Percentiles rank a stretch among this genome's conserved stretches.
These are phyloP conservation scores for Xyrauchen texanus DNA, from an alignment of 2,113 vertebrate genomes.

Conservation along the genomic window DNA sequence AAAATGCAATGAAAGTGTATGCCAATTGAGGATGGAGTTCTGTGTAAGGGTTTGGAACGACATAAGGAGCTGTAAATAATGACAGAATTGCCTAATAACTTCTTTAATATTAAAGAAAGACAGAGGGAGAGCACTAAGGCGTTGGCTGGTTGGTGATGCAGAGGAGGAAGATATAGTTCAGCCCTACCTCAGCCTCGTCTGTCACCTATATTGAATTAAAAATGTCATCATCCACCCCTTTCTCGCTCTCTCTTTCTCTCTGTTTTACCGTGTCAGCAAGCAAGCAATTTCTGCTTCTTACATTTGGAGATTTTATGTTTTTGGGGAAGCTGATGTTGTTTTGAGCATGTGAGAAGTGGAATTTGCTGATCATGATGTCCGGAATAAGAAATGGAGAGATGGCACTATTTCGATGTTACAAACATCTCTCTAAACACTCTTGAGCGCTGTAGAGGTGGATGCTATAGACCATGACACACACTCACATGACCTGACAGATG, in stretches of 20 bases:
- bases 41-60: too few species aligned
- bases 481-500: conserved; percentile 27
- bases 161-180: conserved; percentile 27
- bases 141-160: conserved; percentile 40
- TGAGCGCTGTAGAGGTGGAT: conserved; percentile 14
- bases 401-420: neutral
- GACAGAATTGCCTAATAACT: too few species aligned
- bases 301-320: conserved; percentile 4
- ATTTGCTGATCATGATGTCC: conserved; percentile 39
- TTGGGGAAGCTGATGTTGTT: conserved; percentile 12
- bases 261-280: neutral
- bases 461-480: conserved; percentile 27
- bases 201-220: conserved; percentile 42
- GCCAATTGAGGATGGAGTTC: too few species aligned
- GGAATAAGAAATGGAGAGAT: neutral
- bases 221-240: conserved; percentile 26
- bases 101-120: too few species aligned
- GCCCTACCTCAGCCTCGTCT: conserved; percentile 23
- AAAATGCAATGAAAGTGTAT: too few species aligned
- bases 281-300: neutral
- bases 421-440: neutral
- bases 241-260: neutral
- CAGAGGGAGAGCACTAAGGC: conserved; percentile 12
- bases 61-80: too few species aligned
- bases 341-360: conserved; percentile 41